Evolutionary conservation across 2,113 vertebrate genomes (phyloP).

Genomic region (Poeciliopsis retropinna): DNA sequence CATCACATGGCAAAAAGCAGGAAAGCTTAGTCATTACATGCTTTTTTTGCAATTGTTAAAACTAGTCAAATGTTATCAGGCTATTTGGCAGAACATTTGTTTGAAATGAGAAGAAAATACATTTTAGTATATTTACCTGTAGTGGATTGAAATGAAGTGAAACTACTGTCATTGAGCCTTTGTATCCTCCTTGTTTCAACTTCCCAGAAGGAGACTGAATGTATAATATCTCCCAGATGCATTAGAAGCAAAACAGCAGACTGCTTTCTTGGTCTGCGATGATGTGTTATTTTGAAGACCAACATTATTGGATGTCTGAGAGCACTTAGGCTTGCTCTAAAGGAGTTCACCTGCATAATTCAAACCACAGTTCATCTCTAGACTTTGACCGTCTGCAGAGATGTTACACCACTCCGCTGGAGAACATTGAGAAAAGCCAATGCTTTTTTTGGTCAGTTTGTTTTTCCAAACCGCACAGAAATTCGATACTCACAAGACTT

Average conservation of each 20-base stretch:
- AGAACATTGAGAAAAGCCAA: not conserved
- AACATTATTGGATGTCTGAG: constrained; percentile 50
- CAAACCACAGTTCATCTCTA: constrained; percentile 19
- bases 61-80: not conserved
- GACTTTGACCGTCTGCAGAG: constrained; percentile 7
- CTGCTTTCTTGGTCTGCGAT: constrained; percentile 8
- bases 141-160: not conserved
- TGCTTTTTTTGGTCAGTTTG: not conserved
- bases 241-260: constrained; percentile 28
- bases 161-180: constrained; percentile 14
- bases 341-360: constrained; percentile 53
- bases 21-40: not conserved
- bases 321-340: constrained; percentile 59
- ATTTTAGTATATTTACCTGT: constrained; percentile 8
- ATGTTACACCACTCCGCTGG: not conserved
- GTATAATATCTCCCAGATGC: constrained; percentile 39
- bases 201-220: constrained; percentile 42
- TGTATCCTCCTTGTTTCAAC: constrained; percentile 2
- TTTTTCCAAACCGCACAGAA: not conserved
- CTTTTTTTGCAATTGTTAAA: not conserved
- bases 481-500: constrained; percentile 22
- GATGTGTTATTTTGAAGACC: constrained; percentile 48
- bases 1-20: constrained; percentile 31
- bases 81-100: not conserved
- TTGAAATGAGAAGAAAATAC: not conserved